Evolutionary conservation across 2,797 vertebrate genomes (phyloP).

Genomic region (Botia kubotai): DNA sequence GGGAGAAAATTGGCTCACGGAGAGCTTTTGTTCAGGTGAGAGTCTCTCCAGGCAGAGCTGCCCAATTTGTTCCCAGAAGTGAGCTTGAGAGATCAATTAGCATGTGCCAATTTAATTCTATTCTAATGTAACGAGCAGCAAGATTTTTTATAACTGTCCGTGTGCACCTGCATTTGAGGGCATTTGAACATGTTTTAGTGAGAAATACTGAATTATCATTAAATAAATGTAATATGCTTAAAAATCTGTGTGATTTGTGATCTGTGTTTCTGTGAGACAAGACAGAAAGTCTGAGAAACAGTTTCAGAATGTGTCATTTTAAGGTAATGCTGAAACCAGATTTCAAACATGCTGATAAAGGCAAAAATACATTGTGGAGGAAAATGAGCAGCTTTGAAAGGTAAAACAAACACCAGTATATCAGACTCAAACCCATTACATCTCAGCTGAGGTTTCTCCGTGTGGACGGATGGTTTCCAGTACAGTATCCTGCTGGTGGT

Average conservation of each 20-base stretch:
- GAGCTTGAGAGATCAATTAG: conserved; percentile 18
- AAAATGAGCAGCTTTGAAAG: conserved; percentile 2
- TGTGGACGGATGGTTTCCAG: background rate
- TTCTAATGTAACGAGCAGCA: background rate
- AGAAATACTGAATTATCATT: too few species aligned
- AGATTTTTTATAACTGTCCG: too few species aligned
- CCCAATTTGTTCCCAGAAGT: conserved; percentile 30
- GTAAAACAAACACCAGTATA: background rate
- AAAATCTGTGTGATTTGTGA: too few species aligned
- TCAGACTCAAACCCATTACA: background rate
- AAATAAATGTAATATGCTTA: too few species aligned
- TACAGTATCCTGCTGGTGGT: background rate
- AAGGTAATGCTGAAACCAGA: background rate
- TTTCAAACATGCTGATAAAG: conserved; percentile 18
- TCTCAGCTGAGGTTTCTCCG: background rate
- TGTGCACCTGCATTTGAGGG: too few species aligned
- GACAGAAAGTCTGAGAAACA: too few species aligned
- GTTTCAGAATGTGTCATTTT: background rate
- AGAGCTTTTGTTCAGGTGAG: conserved; percentile 53
- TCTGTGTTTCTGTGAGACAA: background rate
- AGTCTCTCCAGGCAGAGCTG: conserved; percentile 46
- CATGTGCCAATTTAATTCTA: conserved; percentile 13
- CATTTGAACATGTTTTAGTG: too few species aligned
- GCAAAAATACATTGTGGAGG: background rate
- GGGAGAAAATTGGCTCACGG: conserved; percentile 44